phyloP scores from a whole-genome alignment of 2,113 vertebrate genomes.

The Melozone crissalis region DNA sequence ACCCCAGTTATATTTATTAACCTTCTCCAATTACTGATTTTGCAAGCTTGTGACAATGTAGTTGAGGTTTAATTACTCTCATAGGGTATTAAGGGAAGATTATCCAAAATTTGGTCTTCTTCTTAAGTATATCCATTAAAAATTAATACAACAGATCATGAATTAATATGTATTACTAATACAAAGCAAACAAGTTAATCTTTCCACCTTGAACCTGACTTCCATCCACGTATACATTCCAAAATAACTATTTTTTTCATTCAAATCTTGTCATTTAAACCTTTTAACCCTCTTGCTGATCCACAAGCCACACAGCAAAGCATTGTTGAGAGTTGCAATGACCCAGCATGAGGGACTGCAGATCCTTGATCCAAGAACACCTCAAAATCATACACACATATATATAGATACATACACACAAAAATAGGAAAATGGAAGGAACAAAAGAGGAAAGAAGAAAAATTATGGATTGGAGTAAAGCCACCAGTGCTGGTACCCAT shows the following conservation, averaged over 20 bases:
- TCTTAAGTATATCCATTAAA: neutral
- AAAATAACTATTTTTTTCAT: neutral
- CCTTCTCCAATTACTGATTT: neutral
- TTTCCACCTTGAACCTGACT: neutral
- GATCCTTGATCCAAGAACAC: neutral
- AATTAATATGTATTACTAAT: neutral
- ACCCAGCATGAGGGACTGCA: neutral
- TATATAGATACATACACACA: rapidly evolving
- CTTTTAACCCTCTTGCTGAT: neutral
- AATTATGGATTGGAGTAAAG: neutral
- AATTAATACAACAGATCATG: neutral
- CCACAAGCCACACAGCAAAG: neutral
- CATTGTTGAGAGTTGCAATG: neutral
- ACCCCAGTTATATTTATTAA: neutral
- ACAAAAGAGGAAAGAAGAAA: neutral
- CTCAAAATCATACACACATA: rapidly evolving
- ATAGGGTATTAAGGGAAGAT: neutral
- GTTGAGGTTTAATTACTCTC: neutral
- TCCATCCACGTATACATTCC: neutral
- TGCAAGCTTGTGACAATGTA: neutral
- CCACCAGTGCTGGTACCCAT: neutral
- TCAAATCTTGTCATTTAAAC: neutral
- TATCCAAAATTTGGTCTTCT: neutral
- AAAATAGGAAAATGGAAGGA: rapidly evolving
- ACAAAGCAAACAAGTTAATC: neutral